Evolutionary conservation across 2,797 vertebrate species (phyloP).

Genomic region (Xenopus petersii): DNA sequence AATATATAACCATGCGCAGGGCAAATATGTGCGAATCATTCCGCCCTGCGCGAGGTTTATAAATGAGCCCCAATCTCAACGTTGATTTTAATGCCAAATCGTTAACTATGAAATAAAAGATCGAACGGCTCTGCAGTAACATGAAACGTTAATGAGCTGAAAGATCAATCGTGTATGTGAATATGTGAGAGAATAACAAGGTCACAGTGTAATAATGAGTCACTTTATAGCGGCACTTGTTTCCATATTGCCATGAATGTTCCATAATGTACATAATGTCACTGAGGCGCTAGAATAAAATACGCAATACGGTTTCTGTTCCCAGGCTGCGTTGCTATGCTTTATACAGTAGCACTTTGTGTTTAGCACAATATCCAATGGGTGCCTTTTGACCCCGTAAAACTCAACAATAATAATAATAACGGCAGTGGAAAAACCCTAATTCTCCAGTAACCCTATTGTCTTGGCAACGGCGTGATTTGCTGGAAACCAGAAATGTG

Average conservation of each 20-base stretch:
- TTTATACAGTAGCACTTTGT: not conserved
- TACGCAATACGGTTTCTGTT: not conserved
- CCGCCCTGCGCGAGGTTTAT: no score
- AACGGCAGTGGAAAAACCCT: not conserved
- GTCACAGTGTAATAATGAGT: no score
- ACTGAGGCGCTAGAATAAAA: not conserved
- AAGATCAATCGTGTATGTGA: no score
- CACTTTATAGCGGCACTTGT: no score
- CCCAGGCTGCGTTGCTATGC: constrained; percentile 2
- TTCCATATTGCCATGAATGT: not conserved
- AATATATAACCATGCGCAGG: no score
- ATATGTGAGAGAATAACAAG: no score
- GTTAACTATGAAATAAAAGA: no score
- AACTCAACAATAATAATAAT: constrained; percentile 1
- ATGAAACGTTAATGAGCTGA: no score
- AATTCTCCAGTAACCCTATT: constrained; percentile 4
- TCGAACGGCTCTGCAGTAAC: no score
- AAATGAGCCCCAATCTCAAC: no score
- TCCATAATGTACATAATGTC: not conserved
- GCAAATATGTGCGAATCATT: no score
- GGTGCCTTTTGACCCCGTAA: constrained; percentile 2
- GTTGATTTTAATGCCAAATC: no score
- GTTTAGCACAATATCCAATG: constrained; percentile 1
- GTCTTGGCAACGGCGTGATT: constrained; percentile 18
- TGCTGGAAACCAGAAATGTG: not conserved